Base-by-base conservation (phyloP, 2,888 invertebrate genomes). In the Philonicus albiceps region DNA sequence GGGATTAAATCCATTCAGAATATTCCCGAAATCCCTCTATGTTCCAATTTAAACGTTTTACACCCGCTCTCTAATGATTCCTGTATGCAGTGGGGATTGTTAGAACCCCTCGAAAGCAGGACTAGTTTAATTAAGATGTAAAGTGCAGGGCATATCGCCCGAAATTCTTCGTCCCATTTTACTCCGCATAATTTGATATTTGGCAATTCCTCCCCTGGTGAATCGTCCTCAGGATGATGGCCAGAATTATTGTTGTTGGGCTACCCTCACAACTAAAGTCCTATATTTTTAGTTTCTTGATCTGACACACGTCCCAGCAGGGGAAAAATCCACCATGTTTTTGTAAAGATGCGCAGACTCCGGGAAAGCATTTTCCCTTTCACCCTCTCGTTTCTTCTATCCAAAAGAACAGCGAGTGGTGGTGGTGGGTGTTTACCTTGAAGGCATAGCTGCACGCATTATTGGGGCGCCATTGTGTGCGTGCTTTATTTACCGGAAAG, bases 401-500 rank as follows among this genome's bases (percentile, higher is more conserved):
- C 3, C 3, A 0, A 37, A 37, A 37, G 37, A 37, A 37, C 1
- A 37, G 1, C 11, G 37, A 27, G 27, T 22, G 22, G 19, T 43
- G 13, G 76, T 76, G 40, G 40, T 43, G 40, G 16, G 13, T 43
- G 37, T 37, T 37, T 76, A 22, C 76, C 76, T 37, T 76, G 31
- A 74, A 74, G 31, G 13, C n/a, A 64, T 64, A 64, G 27, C 22
- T 64, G 64, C 64, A 64, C 64, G 64, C 64, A 64, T 1, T 27
- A 27, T 64, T 64, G 64, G 55, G 76, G 8, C 37, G 37, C 64
- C 64, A 40, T 76, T 76, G 76, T 76, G 7, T 76, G 76, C 76
- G 76, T 76, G 76, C 11, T 76, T 76, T 76, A 76, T 76, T 76
- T 76, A 76, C 76, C 76, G 76, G 76, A 76, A 76, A 37, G 34